phyloP scores from a whole-genome alignment of 2,888 invertebrate species.

The Esperia sulphurella region DNA sequence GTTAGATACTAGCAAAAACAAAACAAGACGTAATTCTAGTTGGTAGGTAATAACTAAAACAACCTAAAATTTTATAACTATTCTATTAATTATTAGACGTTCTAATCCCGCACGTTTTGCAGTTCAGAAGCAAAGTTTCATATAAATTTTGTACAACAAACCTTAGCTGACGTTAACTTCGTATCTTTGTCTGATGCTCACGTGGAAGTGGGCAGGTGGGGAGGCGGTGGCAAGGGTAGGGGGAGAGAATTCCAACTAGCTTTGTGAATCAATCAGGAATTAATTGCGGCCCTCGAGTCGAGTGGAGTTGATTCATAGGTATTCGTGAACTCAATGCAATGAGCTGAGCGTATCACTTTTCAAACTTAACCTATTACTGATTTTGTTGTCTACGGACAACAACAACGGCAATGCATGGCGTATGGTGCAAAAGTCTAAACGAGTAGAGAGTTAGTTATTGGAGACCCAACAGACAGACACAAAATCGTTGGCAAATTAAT shows the following conservation, averaged over 20 bases:
- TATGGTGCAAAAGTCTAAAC: too few species aligned
- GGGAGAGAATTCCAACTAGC: slow-evolving; percentile 52
- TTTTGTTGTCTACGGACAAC: too few species aligned
- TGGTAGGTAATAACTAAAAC: background rate
- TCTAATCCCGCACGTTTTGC: slow-evolving; percentile 28
- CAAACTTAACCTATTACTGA: background rate
- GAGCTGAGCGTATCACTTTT: slow-evolving; percentile 4
- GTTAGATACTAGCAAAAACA: background rate
- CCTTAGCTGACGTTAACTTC: slow-evolving; percentile 69
- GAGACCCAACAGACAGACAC: too few species aligned
- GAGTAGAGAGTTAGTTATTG: too few species aligned
- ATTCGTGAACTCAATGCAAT: slow-evolving; percentile 5
- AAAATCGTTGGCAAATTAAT: too few species aligned
- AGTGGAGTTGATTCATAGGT: slow-evolving; percentile 42
- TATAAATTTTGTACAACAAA: slow-evolving; percentile 72
- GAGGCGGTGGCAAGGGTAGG: slow-evolving; percentile 23
- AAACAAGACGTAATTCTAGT: background rate
- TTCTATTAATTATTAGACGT: slow-evolving; percentile 21
- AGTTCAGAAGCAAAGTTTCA: slow-evolving; percentile 60
- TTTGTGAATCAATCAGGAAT: slow-evolving; percentile 72
- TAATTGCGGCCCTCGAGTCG: slow-evolving; percentile 58
- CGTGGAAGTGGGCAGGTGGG: slow-evolving; percentile 42
- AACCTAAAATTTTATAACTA: background rate
- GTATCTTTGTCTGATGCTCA: slow-evolving; percentile 71
- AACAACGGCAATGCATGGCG: too few species aligned